phyloP scores from a whole-genome alignment of 2,888 invertebrate genomes.

The Phyllotreta striolata region DNA sequence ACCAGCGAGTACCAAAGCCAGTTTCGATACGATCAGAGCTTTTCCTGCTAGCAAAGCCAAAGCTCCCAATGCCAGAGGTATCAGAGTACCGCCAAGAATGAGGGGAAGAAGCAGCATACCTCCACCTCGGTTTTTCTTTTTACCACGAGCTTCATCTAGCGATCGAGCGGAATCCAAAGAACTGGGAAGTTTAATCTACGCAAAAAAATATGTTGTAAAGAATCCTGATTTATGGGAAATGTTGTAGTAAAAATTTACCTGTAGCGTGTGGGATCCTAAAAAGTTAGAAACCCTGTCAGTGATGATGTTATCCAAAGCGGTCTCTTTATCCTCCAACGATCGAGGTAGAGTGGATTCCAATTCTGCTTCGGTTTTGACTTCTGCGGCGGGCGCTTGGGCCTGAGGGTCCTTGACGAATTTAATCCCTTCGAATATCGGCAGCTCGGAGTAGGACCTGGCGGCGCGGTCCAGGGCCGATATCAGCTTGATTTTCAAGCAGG shows the following conservation, averaged over 20 bases:
- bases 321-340: conserved; percentile 74
- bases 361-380: conserved; percentile 66
- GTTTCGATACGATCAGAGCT: conserved; percentile 83
- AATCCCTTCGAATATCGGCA: conserved; percentile 77
- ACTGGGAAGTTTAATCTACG: conserved; percentile 78
- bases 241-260: conserved; percentile 63
- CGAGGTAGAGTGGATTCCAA: conserved; percentile 79
- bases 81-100: conserved; percentile 80
- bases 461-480: conserved; percentile 80
- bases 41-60: conserved; percentile 84
- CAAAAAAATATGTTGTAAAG: conserved; percentile 22
- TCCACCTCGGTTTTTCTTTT: conserved; percentile 75
- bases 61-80: conserved; percentile 84
- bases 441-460: conserved; percentile 68
- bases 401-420: conserved; percentile 73
- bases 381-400: conserved; percentile 59
- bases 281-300: conserved; percentile 77
- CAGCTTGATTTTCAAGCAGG: conserved; percentile 81
- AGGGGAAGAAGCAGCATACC: conserved; percentile 81
- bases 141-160: conserved; percentile 70
- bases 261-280: conserved; percentile 80
- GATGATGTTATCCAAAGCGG: conserved; percentile 77
- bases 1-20: conserved; percentile 82
- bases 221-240: background rate
- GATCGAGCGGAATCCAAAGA: conserved; percentile 71